Base-by-base conservation (phyloP, 2,797 vertebrate genomes). In the Hylomyscus alleni region DNA sequence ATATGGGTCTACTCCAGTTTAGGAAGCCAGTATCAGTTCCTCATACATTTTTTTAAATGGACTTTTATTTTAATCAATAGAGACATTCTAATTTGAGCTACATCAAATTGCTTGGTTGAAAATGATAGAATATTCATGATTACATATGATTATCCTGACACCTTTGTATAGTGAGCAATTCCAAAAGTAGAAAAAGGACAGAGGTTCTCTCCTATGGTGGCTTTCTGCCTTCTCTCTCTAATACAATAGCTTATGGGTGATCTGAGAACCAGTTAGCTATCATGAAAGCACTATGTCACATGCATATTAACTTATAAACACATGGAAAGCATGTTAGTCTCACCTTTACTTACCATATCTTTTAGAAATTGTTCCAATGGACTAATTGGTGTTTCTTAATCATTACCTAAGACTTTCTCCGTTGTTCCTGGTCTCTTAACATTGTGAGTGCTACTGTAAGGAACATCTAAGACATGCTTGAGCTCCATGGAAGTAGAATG, bases 41-140 rank as follows among this genome's bases (percentile, higher is more conserved):
- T 93, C 50, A 50, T n/a, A 9, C 1, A 31, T 37, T 24, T 19
- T 8, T 2, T 1, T 34, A 62, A 85, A 54, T n/a, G 50, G 34
- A 34, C 31, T 52, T 44, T 62, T 26, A 84, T 60, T 96, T 77
- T 78, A 37, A 60, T 29, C n/a, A 24, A 47, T 52, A 92, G 87
- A 93, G 50, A 26, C 44, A 44, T 72, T 44, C 44, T 34, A 22
- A 12, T 56, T 80, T 20, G 6, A 52, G 76, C 1, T 31, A 5
- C 29, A 54, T 50, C 31, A 82, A 58, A 44, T 47, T 86, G 12
- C 34, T 62, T 72, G 13, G 20, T 89, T 47, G 73, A 83, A 86
- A 93, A 69, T 69, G 22, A 52, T 65, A 34, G 52, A 14, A 37
- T 6, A 6, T 44, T 58, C 19, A 11, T 29, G 47, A 77, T 24